These are phyloP conservation scores for Lynx canadensis DNA, from an alignment of 2,113 vertebrate genomes.

Conservation along the genomic window DNA sequence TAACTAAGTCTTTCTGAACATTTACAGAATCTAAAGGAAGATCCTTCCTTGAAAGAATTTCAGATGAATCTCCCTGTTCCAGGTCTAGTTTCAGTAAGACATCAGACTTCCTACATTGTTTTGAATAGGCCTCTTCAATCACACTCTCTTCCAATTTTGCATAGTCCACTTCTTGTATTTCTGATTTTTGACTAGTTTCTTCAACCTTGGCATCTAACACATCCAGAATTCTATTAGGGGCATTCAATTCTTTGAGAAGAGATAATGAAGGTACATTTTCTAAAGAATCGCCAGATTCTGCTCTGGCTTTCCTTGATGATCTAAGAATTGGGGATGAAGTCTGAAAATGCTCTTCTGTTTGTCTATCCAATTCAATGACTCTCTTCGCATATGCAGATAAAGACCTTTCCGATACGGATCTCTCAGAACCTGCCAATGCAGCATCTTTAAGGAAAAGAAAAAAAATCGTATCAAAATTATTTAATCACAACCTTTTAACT, in stretches of 20 bases:
- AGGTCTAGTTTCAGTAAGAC: conserved; percentile 83
- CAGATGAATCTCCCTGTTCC: conserved; percentile 73
- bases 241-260: conserved; percentile 74
- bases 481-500: conserved; percentile 55
- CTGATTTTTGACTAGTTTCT: conserved; percentile 83
- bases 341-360: conserved; percentile 77
- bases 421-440: conserved; percentile 75
- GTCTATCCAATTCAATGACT: conserved; percentile 80
- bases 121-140: conserved; percentile 58
- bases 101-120: conserved; percentile 77
- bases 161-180: conserved; percentile 86
- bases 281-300: conserved; percentile 81
- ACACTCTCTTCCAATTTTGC: conserved; percentile 80
- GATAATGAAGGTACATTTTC: conserved; percentile 73
- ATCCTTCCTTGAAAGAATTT: conserved; percentile 70
- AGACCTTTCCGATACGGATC: conserved; percentile 82
- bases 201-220: conserved; percentile 56
- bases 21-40: conserved; percentile 62
- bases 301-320: conserved; percentile 73
- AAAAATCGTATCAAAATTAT: conserved; percentile 53
- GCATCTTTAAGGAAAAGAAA: conserved; percentile 77
- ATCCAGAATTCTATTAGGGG: conserved; percentile 46
- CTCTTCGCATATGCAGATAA: conserved; percentile 81
- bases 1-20: conserved; percentile 67
- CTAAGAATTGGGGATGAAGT: conserved; percentile 81